Evolutionary conservation across 2,113 vertebrate species (phyloP), one percentile per base, ranked within the genome.

Genomic region (Anolis sagrei): DNA sequence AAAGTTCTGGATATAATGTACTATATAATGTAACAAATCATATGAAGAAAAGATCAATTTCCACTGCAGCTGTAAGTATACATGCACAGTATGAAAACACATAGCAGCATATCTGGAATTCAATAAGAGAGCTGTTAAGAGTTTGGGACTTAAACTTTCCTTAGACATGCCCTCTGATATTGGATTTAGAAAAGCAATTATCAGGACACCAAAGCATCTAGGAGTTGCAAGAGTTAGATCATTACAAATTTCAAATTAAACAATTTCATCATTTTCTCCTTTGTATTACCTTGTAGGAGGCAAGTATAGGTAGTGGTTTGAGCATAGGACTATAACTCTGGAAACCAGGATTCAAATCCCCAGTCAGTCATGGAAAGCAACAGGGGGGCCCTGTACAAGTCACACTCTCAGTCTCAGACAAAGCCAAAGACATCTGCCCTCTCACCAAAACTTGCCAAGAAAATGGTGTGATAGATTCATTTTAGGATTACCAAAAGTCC

Each of bases 31-130:
- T 19, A 84, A 66, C 21, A 88, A 64, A 36, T 44, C 58, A 70
- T 83, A 88, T 88, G 79, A 1, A 4, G 6, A 72, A 78, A 75
- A 66, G 6, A 27, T 16, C 69, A 34, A 1, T 86, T 91, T 84
- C 23, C 64, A 68, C 75, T 76, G 75, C 86, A 93, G 89, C 5
- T 4, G 0, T 81, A 92, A 91, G 7, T 2, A 0, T 75, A 83
- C 32, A 76, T 89, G 86, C 58, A 4, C 32, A 1, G 39, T 39
- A 9, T 68, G 58, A 70, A 82, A 76, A 36, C 76, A 34, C 5
- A 86, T 10, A 84, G n/a, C 19, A 82, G 83, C 64, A 36, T 82
- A 34, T 75, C 36, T 76, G 70, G 18, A 77, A n/a, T 77, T 80
- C 13, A n/a, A 80, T 87, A 58, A 9, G 34, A 90, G 85, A 87